phyloP scores from a whole-genome alignment of 2,797 vertebrate species.

The Basileuterus tristriatus region DNA sequence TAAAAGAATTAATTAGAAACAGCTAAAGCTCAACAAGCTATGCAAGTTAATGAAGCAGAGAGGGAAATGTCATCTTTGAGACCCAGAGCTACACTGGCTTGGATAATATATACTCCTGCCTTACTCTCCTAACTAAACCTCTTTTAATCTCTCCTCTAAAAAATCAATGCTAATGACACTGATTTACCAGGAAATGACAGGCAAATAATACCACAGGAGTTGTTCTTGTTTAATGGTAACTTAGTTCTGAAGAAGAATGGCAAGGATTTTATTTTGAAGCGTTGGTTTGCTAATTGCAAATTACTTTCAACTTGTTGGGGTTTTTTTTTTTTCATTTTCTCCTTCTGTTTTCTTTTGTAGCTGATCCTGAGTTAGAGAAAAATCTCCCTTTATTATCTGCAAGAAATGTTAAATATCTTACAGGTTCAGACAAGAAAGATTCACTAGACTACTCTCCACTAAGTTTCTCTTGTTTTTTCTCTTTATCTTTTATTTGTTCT shows the following conservation, averaged over 20 bases:
- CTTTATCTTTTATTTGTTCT: not conserved
- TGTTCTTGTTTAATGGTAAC: conserved; percentile 60
- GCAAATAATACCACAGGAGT: conserved; percentile 53
- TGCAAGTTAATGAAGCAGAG: conserved; percentile 82
- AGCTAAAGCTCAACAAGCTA: conserved; percentile 80
- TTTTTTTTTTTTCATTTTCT: not conserved
- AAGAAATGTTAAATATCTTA: not conserved
- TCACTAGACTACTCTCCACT: not conserved
- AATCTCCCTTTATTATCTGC: not conserved
- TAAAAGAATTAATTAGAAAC: conserved; percentile 84
- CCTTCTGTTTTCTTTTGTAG: not conserved
- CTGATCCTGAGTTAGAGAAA: not conserved
- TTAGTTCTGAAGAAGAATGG: conserved; percentile 51
- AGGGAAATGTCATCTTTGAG: conserved; percentile 79
- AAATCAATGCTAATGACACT: conserved; percentile 79
- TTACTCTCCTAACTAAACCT: conserved; percentile 76
- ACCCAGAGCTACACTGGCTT: conserved; percentile 72
- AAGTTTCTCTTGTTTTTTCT: not conserved
- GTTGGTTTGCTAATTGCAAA: not conserved
- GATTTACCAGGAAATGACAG: conserved; percentile 77
- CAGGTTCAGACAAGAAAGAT: not conserved
- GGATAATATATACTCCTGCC: conserved; percentile 75
- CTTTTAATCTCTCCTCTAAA: conserved; percentile 74
- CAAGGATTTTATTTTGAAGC: conserved; percentile 23
- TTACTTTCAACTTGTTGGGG: not conserved